Base-by-base conservation (phyloP, 2,888 invertebrate species). In the Auanema sp. region DNA sequence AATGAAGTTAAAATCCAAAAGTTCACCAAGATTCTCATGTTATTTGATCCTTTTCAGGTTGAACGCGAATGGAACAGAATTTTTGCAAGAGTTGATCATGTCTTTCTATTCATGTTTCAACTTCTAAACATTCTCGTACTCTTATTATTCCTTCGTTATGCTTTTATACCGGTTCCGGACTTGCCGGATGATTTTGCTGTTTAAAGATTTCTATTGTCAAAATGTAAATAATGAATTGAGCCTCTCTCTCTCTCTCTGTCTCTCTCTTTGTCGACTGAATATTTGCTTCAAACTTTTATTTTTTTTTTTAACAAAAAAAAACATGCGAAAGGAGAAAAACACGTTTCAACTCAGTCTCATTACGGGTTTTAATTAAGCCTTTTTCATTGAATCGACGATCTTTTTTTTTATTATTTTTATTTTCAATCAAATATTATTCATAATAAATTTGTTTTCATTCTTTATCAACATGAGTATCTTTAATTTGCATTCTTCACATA, bases 61-160 rank as follows among this genome's bases (percentile, higher is more conserved):
- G 79, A 81, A 66, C 66, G 68, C 41, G 82, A 81, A 62, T 81
- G 81, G 81, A 75, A 72, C 51, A 68, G 77, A 12, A 69, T 81
- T 47, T 81, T 81, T 59, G 71, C 72, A 0, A 68, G 81, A 1
- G 59, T 81, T 42, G 80, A 81, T 52, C 78, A 76, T 67, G 64
- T 79, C 65, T 78, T 79, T 64, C 70, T 81, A 3, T 69, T 78
- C 50, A 57, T 81, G 14, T 81, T 81, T 60, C 72, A 81, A 60
- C 63, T 73, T 59, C 65, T 81, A 56, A 83, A 83, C 58, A 65
- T 79, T 12, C 58, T 77, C 21, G 68, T 76, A 5, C 64, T 83
- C 42, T 61, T 79, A 8, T 68, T 76, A 25, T 81, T 81, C 60
- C 72, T 81, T 18, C 74, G 78, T 11, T 78, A 78, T 57, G 79